These are phyloP conservation scores for Anhinga anhinga DNA, from an alignment of 2,113 vertebrate species.

Conservation along the genomic window DNA sequence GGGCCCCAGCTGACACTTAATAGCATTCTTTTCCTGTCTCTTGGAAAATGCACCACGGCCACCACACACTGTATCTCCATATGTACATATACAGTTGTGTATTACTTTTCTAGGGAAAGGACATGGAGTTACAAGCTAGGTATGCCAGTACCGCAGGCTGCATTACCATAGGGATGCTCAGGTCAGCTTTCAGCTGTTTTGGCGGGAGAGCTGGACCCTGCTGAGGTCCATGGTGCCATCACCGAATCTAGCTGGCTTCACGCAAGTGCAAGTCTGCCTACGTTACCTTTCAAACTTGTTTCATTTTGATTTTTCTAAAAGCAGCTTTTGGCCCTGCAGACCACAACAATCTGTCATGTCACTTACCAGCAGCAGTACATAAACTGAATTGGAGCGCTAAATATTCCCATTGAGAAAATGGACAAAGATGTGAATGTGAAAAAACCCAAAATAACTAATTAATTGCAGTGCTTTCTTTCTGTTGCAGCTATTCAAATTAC, in stretches of 20 bases:
- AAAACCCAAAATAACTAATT: neutral
- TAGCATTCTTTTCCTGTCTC: neutral
- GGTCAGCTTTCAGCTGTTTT: neutral
- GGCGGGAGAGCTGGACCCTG: neutral
- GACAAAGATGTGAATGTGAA: neutral
- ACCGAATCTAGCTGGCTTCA: neutral
- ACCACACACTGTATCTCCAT: fast-evolving
- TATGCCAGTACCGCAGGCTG: neutral
- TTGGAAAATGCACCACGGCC: neutral
- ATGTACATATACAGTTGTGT: neutral
- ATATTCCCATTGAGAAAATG: slow-evolving; percentile 6
- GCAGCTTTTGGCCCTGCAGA: slow-evolving; percentile 8
- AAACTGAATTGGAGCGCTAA: slow-evolving; percentile 30
- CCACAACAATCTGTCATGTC: slow-evolving; percentile 4
- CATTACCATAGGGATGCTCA: neutral
- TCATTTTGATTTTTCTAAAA: neutral
- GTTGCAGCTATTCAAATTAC: neutral
- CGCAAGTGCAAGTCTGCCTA: neutral
- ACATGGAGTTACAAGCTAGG: neutral
- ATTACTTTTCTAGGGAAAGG: neutral
- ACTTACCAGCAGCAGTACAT: slow-evolving; percentile 12
- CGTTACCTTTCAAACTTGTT: neutral
- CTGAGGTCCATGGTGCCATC: neutral
- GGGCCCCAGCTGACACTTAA: neutral
- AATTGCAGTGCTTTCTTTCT: slow-evolving; percentile 4